phyloP scores from a whole-genome alignment of 2,888 invertebrate species.

The Morpho achilles region DNA sequence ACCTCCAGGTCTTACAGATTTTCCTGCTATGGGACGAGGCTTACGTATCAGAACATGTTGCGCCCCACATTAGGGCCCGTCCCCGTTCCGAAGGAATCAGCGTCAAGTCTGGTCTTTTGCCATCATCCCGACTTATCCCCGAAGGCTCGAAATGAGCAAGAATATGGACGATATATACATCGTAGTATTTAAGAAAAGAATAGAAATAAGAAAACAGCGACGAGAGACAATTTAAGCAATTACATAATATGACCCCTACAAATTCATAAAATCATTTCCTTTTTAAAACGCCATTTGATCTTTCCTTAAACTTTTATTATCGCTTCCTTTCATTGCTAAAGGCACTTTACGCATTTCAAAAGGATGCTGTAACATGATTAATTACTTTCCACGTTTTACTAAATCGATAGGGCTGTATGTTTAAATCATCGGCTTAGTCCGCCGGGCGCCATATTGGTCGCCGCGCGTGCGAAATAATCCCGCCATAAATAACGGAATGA shows the following conservation, averaged over 20 bases:
- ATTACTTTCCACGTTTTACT: slow-evolving; percentile 50
- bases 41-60: too few species aligned
- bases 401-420: slow-evolving; percentile 57
- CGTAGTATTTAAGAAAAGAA: too few species aligned
- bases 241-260: neutral
- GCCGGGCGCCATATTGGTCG: slow-evolving; percentile 54
- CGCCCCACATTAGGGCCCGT: too few species aligned
- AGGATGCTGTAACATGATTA: slow-evolving; percentile 58
- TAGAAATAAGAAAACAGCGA: too few species aligned
- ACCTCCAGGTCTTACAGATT: too few species aligned
- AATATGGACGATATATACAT: too few species aligned
- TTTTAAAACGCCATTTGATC: slow-evolving; percentile 23
- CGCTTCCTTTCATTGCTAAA: slow-evolving; percentile 34
- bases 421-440: slow-evolving; percentile 68
- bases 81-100: too few species aligned
- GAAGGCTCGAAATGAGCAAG: too few species aligned
- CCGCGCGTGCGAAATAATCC: slow-evolving; percentile 55
- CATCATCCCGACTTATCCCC: too few species aligned
- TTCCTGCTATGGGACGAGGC: too few species aligned
- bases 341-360: slow-evolving; percentile 39
- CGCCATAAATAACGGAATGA: slow-evolving; percentile 61
- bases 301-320: slow-evolving; percentile 28
- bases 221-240: too few species aligned
- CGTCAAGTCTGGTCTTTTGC: too few species aligned
- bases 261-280: neutral